These are phyloP conservation scores for Fragum sueziense DNA, from an alignment of 2,888 invertebrate species.

Conservation along the genomic window DNA sequence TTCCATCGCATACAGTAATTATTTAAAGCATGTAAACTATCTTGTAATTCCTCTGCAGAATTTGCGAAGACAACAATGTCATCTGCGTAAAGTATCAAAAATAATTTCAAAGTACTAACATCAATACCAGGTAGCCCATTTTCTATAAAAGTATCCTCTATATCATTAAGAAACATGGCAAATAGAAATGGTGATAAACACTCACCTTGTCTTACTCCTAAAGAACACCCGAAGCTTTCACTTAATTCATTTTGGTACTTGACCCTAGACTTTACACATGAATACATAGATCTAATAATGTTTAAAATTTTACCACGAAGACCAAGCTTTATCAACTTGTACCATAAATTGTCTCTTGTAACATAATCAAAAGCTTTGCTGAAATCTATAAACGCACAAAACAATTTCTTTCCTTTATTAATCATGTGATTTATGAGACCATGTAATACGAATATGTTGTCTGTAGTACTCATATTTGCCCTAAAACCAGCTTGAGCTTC, in stretches of 20 bases:
- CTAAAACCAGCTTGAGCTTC: slow-evolving; percentile 43
- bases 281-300: slow-evolving; percentile 24
- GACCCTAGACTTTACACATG: slow-evolving; percentile 16
- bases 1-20: slow-evolving; percentile 1
- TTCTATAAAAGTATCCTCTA: slow-evolving; percentile 6
- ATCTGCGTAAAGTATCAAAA: slow-evolving; percentile 16
- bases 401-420: slow-evolving; percentile 21
- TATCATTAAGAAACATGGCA: slow-evolving; percentile 13
- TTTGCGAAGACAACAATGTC: slow-evolving; percentile 21
- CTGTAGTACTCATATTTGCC: slow-evolving; percentile 27
- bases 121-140: not conserved
- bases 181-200: slow-evolving; percentile 32
- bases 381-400: slow-evolving; percentile 33
- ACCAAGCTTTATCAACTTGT: slow-evolving; percentile 29
- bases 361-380: slow-evolving; percentile 35
- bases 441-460: slow-evolving; percentile 38
- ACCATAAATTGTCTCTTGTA: slow-evolving; percentile 31
- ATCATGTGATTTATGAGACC: slow-evolving; percentile 29
- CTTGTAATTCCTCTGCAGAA: not conserved
- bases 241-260: slow-evolving; percentile 14
- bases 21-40: not conserved
- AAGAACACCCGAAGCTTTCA: not conserved
- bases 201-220: slow-evolving; percentile 24
- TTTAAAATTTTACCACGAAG: slow-evolving; percentile 36
- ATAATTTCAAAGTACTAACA: slow-evolving; percentile 7